Evolutionary conservation across 2,888 invertebrate genomes (phyloP).

Genomic region (Heliconius aoede): DNA sequence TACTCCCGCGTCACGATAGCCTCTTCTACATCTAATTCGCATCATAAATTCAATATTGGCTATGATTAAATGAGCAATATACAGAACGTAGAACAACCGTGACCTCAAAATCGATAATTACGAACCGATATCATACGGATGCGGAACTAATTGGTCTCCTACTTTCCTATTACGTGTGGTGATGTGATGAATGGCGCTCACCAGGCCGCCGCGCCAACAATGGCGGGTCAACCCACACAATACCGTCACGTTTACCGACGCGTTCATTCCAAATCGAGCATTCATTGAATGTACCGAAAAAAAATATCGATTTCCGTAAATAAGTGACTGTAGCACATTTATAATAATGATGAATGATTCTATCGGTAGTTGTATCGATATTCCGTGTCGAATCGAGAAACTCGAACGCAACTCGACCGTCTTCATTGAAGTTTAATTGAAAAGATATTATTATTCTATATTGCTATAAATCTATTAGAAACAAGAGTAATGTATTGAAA

Average conservation of each 20-base stretch:
- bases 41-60: constrained; percentile 41
- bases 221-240: constrained; percentile 77
- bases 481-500: constrained; percentile 55
- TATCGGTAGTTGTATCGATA: constrained; percentile 76
- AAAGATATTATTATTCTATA: constrained; percentile 71
- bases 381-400: constrained; percentile 77
- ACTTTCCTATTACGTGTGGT: constrained; percentile 56
- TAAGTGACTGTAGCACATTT: constrained; percentile 83
- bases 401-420: constrained; percentile 64
- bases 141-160: constrained; percentile 75
- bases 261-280: constrained; percentile 75
- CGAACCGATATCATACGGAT: constrained; percentile 70
- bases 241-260: constrained; percentile 78
- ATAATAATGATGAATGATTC: constrained; percentile 83
- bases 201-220: constrained; percentile 67
- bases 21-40: background rate
- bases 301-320: constrained; percentile 85
- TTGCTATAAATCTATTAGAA: constrained; percentile 76
- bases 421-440: constrained; percentile 79
- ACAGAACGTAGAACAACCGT: constrained; percentile 58
- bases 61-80: constrained; percentile 38
- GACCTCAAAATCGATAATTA: constrained; percentile 82
- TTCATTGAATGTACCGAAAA: constrained; percentile 80
- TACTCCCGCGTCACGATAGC: rapidly evolving
- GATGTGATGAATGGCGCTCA: constrained; percentile 63